Evolutionary conservation across 2,113 vertebrate species (phyloP), one percentile per base, ranked within the genome.

Genomic region (Alethe diademata): DNA sequence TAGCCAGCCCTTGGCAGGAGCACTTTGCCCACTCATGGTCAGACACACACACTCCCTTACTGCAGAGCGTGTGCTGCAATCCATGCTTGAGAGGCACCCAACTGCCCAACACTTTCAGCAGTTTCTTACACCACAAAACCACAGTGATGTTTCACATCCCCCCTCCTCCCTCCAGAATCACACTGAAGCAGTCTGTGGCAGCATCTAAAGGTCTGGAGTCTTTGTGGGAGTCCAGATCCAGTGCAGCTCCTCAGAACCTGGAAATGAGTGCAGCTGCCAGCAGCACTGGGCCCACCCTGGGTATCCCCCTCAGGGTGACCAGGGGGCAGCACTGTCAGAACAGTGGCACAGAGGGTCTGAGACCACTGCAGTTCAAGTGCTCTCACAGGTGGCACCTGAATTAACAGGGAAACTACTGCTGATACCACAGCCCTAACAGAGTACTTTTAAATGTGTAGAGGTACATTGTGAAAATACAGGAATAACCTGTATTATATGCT

Each of bases 221-320:
- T 11, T 40, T 31, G 4, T 38, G 19, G 7, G 11, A 73, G 19
- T 3, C 14, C 47, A 8, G 7, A 9, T 24, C 2, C 31, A 29
- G 1, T 0, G 8, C 38, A 45, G 17, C 6, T 48, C 50, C 42
- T 60, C 26, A 28, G 33, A 80, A 51, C 6, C 1, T 9, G 36
- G 69, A 47, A 24, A 14, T 7, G 4, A 54, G 19, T 0, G 5
- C 45, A 73, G n/a, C 5, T 79, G 35, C 8, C 1, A 23, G 7
- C 43, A 73, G 51, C 47, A 45, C 9, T 2, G 19, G 8, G 13
- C 15, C 2, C 12, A 8, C 3, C 12, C 36, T 7, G 33, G 26
- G 12, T 16, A 9, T 0, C 6, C 31, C 19, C 19, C 9, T 22
- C 20, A 6, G 43, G 8, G 42, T 7, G 16, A 13, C 0, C 0